phyloP scores from a whole-genome alignment of 2,113 vertebrate species.

The Sus scrofa region T2T-Sscrofa CM000818.6:58737001-58737500 shows the following conservation, averaged over 20 bases:
- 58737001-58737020: background rate
- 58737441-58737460: no score
- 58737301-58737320: background rate
- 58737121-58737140: background rate
- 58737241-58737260: background rate
- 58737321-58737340: background rate
- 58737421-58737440: no score
- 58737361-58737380: background rate
- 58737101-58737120: background rate
- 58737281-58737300: background rate
- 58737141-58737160: background rate
- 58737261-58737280: background rate
- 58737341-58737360: background rate
- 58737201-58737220: background rate
- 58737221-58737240: background rate
- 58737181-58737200: conserved; percentile 1
- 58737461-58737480: no score
- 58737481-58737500: no score
- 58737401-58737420: background rate
- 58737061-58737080: background rate
- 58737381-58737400: background rate
- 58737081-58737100: conserved; percentile 35
- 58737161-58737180: background rate
- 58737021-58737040: background rate
- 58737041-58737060: background rate